Percentiles rank a stretch among this genome's conserved stretches.
Conservation (phyloP, 1,140 invertebrate species). For the Aporrectodea caliginosa region DNA sequence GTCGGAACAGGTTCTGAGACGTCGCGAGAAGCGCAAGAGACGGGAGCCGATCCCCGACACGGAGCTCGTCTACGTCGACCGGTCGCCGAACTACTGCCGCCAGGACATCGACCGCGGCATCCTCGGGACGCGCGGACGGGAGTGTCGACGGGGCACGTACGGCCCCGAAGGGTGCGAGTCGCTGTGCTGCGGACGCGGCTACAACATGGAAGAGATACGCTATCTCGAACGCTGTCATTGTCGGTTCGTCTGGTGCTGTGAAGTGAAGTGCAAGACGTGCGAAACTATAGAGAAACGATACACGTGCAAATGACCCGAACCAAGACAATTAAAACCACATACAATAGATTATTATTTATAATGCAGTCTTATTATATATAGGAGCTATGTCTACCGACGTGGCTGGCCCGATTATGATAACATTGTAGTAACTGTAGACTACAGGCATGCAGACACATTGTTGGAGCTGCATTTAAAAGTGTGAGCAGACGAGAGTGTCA, state of each 20-base stretch:
- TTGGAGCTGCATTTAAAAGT: too few relatives aligned
- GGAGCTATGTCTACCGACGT: too few relatives aligned
- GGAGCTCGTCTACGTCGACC: constrained; percentile 78
- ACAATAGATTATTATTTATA: too few relatives aligned
- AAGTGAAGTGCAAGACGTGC: constrained; percentile 14
- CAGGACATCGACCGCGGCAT: constrained; percentile 63
- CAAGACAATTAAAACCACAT: too few relatives aligned
- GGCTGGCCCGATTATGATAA: too few relatives aligned
- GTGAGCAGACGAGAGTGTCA: too few relatives aligned
- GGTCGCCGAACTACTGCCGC: constrained; percentile 80
- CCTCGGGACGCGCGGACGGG: constrained; percentile 61
- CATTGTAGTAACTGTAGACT: too few relatives aligned
- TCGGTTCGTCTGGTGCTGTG: constrained; percentile 21
- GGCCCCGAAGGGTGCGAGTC: constrained; percentile 67
- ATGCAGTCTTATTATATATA: too few relatives aligned
- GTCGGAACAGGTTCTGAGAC: constrained; percentile 33
- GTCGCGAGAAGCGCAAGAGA: constrained; percentile 32
- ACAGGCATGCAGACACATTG: too few relatives aligned
- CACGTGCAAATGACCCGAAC: constrained; percentile 20
- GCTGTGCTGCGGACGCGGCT: constrained; percentile 55
- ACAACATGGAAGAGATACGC: constrained; percentile 49
- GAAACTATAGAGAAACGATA: constrained; percentile 38
- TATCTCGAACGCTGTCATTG: constrained; percentile 5
- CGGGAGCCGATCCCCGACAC: constrained; percentile 36
- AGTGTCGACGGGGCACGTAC: constrained; percentile 63